These are phyloP conservation scores for Gymnogyps californianus DNA, from an alignment of 2,113 vertebrate genomes.

Conservation along the genomic window DNA sequence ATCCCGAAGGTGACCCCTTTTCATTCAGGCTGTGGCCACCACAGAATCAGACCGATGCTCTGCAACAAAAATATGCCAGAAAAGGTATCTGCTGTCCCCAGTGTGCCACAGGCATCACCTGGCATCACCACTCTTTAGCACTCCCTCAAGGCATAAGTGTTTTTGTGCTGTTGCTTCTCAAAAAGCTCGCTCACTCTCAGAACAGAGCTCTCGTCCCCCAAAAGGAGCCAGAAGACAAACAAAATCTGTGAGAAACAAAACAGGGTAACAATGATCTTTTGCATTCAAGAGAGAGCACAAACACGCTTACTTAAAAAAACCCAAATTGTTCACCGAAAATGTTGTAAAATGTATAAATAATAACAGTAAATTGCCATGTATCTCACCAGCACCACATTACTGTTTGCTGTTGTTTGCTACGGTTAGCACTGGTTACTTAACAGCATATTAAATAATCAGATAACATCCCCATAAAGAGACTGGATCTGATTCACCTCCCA, in stretches of 20 bases:
- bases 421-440: constrained; percentile 10
- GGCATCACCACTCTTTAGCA: not conserved
- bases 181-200: not conserved
- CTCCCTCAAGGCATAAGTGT: not conserved
- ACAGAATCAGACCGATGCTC: not conserved
- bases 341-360: not conserved
- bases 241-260: not conserved
- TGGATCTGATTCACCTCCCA: not conserved
- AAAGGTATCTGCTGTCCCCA: not conserved
- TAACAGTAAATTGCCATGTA: not conserved
- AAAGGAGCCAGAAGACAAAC: not conserved
- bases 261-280: not conserved
- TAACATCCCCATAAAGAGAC: not conserved
- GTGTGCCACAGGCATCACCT: not conserved
- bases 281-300: not conserved
- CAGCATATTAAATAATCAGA: not conserved
- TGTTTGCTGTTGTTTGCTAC: not conserved
- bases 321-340: not conserved
- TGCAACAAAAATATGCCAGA: fast-evolving
- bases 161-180: not conserved
- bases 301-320: not conserved
- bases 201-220: not conserved
- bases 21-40: not conserved
- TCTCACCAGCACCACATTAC: not conserved
- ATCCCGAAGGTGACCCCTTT: not conserved